Conservation (phyloP, 2,888 invertebrate species). For the Zele albiditarsus region DNA sequence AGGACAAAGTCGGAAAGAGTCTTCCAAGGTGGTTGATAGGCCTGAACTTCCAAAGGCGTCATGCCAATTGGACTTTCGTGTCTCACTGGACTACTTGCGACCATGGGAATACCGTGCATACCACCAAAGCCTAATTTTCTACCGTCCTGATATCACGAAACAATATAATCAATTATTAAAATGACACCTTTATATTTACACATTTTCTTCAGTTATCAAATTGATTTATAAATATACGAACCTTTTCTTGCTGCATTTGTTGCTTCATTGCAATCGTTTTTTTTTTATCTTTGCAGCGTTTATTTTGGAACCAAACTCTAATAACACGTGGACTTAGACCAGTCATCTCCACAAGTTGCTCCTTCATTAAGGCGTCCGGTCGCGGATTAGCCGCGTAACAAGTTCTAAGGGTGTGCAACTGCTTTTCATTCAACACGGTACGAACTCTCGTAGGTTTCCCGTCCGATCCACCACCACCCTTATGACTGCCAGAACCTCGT, state of each 20-base stretch:
- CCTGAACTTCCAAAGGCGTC: constrained; percentile 90
- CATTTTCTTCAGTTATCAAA: background rate
- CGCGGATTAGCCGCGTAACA: constrained; percentile 98
- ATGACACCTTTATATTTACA: background rate
- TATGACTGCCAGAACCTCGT: constrained; percentile 75
- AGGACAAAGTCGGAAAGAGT: constrained; percentile 96
- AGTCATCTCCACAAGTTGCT: constrained; percentile 99
- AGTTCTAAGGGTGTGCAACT: constrained; percentile 96
- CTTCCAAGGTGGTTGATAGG: constrained; percentile 98
- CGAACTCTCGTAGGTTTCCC: constrained; percentile 98
- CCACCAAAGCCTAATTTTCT: constrained; percentile 94
- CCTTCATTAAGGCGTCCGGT: constrained; percentile 99
- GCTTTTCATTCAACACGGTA: constrained; percentile 99
- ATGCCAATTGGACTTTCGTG: constrained; percentile 91
- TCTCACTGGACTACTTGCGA: constrained; percentile 94
- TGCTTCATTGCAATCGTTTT: constrained; percentile 97
- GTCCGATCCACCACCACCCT: constrained; percentile 79
- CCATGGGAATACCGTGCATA: constrained; percentile 98
- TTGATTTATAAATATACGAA: constrained; percentile 69
- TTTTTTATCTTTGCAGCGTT: constrained; percentile 98
- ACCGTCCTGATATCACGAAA: constrained; percentile 82
- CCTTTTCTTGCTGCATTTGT: constrained; percentile 98
- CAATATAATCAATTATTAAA: background rate
- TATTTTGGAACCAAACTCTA: constrained; percentile 99
- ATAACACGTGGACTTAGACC: constrained; percentile 97